phyloP scores from a whole-genome alignment of 1,140 invertebrate species.

The Dinoponera quadriceps region DNA sequence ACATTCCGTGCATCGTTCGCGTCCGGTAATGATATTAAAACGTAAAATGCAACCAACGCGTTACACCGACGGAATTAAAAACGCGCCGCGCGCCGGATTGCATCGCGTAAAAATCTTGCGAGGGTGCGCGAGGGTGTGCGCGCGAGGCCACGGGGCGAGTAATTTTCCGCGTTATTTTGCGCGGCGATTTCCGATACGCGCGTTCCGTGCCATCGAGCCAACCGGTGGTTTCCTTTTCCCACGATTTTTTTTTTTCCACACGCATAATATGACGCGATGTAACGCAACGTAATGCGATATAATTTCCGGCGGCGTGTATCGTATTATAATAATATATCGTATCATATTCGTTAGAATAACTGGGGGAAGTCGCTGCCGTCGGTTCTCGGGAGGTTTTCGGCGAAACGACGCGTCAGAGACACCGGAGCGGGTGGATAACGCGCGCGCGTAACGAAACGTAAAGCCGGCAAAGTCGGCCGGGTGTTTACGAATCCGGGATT shows the following conservation, averaged over 20 bases:
- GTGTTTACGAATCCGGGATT: constrained; percentile 12
- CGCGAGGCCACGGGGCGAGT: too few relatives aligned
- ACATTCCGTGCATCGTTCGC: constrained; percentile 47
- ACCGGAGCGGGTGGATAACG: background rate
- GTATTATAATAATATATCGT: too few relatives aligned
- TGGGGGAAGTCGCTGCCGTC: too few relatives aligned
- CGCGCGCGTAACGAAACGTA: background rate
- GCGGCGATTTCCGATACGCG: constrained; percentile 31
- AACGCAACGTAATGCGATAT: background rate
- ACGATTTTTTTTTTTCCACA: constrained; percentile 16
- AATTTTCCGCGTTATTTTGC: constrained; percentile 51
- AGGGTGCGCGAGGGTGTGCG: background rate
- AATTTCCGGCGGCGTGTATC: background rate
- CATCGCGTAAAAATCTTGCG: constrained; percentile 32
- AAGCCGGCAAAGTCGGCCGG: background rate
- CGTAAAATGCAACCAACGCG: constrained; percentile 44
- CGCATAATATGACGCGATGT: background rate
- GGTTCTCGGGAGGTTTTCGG: too few relatives aligned
- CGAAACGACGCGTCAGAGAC: too few relatives aligned
- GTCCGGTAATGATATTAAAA: constrained; percentile 57
- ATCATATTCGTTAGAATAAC: too few relatives aligned
- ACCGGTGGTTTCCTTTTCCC: background rate
- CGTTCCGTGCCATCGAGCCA: background rate
- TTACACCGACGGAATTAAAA: constrained; percentile 49
- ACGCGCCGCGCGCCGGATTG: constrained; percentile 2